A percentile compares a stretch with the other conserved stretches of the same genome.
Evolutionary conservation across 2,797 vertebrate species (phyloP).

Genomic region (Propithecus perrieri): DNA sequence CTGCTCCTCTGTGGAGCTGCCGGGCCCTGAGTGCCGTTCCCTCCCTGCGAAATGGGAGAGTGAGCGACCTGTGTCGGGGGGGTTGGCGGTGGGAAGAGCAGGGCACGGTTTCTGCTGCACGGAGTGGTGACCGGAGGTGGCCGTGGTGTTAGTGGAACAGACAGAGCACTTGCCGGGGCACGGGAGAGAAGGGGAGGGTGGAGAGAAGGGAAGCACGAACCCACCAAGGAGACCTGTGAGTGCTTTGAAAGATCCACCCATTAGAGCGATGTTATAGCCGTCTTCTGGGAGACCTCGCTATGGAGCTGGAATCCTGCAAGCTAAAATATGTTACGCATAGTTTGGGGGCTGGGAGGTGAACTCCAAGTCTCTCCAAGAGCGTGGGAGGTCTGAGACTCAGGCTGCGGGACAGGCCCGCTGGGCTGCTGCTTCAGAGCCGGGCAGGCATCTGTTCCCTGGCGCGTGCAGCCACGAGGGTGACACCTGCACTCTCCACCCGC

Average conservation of each 20-base stretch:
- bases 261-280: fast-evolving
- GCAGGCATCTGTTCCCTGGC: neutral
- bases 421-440: fast-evolving
- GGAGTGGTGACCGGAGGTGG: fast-evolving
- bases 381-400: neutral
- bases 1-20: fast-evolving
- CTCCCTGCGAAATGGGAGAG: too few species aligned
- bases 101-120: fast-evolving
- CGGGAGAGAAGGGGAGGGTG: fast-evolving
- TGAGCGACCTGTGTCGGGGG: fast-evolving
- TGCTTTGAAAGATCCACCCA: fast-evolving
- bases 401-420: fast-evolving
- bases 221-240: fast-evolving
- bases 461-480: too few species aligned
- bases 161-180: neutral
- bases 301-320: too few species aligned
- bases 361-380: fast-evolving
- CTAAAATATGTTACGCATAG: fast-evolving
- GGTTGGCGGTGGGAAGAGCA: neutral
- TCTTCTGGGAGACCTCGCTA: fast-evolving
- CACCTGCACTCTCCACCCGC: fast-evolving
- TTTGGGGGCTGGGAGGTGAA: too few species aligned
- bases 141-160: neutral
- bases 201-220: fast-evolving
- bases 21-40: fast-evolving